A percentile compares a stretch with the other conserved stretches of the same genome.
Conservation (phyloP, 2,888 invertebrate species). For the Habroteleia sp. region DNA sequence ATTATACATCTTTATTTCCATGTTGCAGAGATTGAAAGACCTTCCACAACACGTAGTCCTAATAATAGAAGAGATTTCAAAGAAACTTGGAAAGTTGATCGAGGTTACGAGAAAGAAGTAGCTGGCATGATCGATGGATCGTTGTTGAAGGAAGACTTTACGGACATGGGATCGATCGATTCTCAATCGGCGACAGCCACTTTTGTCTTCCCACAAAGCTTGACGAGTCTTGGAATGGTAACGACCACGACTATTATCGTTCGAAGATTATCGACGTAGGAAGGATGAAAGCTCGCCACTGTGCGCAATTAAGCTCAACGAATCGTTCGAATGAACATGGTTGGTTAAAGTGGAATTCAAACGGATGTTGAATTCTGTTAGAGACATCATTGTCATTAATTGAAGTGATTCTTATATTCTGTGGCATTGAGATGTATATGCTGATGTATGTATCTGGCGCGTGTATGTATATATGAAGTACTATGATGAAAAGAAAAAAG, state of each 20-base stretch:
- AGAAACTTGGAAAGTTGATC: constrained; percentile 74
- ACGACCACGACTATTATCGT: constrained; percentile 66
- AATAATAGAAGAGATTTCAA: constrained; percentile 75
- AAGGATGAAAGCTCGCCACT: constrained; percentile 54
- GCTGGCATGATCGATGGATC: constrained; percentile 76
- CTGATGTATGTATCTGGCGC: constrained; percentile 34
- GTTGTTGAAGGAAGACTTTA: constrained; percentile 70
- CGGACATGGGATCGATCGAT: constrained; percentile 72
- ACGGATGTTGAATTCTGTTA: constrained; percentile 59
- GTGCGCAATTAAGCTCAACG: constrained; percentile 61
- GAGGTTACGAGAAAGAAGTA: constrained; percentile 72
- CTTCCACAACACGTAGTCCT: constrained; percentile 73
- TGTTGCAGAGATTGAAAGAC: constrained; percentile 71
- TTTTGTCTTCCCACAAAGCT: constrained; percentile 69
- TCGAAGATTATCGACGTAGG: constrained; percentile 71
- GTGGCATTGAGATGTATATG: constrained; percentile 40
- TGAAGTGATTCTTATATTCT: constrained; percentile 58
- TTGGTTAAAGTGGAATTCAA: constrained; percentile 63
- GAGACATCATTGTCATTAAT: constrained; percentile 60
- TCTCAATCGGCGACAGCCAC: constrained; percentile 74
- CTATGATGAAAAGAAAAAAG: constrained; percentile 24
- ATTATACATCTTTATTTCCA: constrained; percentile 52
- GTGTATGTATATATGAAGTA: constrained; percentile 35
- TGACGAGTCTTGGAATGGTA: constrained; percentile 70
- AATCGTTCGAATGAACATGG: constrained; percentile 59